These are phyloP conservation scores for Corydoras sp. DNA, from an alignment of 2,113 vertebrate species.

Conservation along the genomic window DNA sequence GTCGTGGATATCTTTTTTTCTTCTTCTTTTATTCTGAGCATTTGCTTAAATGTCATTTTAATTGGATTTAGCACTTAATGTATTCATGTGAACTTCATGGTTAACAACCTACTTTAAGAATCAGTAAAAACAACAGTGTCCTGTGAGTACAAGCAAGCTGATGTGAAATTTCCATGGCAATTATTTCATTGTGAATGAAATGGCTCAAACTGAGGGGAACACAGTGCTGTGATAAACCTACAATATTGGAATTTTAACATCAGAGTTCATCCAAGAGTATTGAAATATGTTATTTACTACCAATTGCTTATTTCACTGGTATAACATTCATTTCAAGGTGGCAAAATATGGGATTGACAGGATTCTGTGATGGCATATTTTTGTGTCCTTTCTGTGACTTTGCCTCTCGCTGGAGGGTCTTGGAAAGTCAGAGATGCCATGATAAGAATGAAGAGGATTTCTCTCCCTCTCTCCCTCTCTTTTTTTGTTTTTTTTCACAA, in stretches of 20 bases:
- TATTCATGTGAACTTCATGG: constrained; percentile 11
- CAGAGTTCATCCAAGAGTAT: background rate
- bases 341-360: constrained; percentile 33
- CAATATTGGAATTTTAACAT: too few species aligned
- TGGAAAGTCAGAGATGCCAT: constrained; percentile 9
- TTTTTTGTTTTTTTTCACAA: constrained; percentile 7
- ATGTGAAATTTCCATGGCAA: constrained; percentile 13
- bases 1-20: background rate
- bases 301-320: constrained; percentile 8
- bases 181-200: background rate
- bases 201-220: constrained; percentile 2
- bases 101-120: constrained; percentile 23
- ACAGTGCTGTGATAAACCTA: background rate
- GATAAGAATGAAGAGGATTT: constrained; percentile 1
- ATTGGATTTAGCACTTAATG: constrained; percentile 20
- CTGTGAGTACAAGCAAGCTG: background rate
- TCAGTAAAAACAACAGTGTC: constrained; percentile 10
- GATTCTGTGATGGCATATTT: constrained; percentile 31
- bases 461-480: constrained; percentile 22
- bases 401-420: constrained; percentile 37
- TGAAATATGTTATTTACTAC: constrained; percentile 5
- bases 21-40: background rate
- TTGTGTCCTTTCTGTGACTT: constrained; percentile 48
- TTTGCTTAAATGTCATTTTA: constrained; percentile 28
- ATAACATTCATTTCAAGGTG: background rate